A percentile compares a stretch with the other conserved stretches of the same genome.
Evolutionary conservation across 2,113 vertebrate species (phyloP).

Genomic region (Puntigrus tetrazona): DNA sequence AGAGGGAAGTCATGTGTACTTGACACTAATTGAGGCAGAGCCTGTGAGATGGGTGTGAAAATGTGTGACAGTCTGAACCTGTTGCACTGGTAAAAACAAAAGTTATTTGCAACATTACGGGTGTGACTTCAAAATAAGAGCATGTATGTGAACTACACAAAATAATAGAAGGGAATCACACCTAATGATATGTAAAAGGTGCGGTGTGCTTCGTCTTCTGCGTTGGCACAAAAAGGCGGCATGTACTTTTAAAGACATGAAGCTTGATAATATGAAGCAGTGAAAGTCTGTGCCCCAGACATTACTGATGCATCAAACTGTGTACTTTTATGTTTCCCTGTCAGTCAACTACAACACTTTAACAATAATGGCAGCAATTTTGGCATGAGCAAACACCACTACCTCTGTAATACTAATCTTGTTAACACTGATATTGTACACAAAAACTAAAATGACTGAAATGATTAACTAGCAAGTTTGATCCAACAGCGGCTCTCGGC

Average conservation of each 20-base stretch:
- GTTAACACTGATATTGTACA: neutral
- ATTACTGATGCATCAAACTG: neutral
- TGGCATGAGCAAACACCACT: neutral
- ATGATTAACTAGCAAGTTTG: neutral
- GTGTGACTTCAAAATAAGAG: slow-evolving; percentile 10
- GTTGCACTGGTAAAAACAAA: neutral
- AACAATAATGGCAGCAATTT: neutral
- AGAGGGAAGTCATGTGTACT: neutral
- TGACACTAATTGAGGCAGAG: too few relatives aligned
- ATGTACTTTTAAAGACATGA: neutral
- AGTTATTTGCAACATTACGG: neutral
- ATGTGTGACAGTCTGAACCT: neutral
- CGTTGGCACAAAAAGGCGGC: neutral
- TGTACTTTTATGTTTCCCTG: neutral
- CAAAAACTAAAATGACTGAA: neutral
- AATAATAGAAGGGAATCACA: slow-evolving; percentile 3
- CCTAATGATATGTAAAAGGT: neutral
- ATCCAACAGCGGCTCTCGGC: neutral
- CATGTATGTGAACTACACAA: neutral
- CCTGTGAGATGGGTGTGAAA: slow-evolving; percentile 18
- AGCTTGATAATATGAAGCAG: neutral
- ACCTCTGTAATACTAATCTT: too few relatives aligned
- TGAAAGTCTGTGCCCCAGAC: neutral
- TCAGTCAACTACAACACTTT: neutral
- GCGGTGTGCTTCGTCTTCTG: neutral